Percentiles rank a stretch among this genome's conserved stretches.
phyloP scores from a whole-genome alignment of 2,113 vertebrate species.

The Catharus fuscescens region DNA sequence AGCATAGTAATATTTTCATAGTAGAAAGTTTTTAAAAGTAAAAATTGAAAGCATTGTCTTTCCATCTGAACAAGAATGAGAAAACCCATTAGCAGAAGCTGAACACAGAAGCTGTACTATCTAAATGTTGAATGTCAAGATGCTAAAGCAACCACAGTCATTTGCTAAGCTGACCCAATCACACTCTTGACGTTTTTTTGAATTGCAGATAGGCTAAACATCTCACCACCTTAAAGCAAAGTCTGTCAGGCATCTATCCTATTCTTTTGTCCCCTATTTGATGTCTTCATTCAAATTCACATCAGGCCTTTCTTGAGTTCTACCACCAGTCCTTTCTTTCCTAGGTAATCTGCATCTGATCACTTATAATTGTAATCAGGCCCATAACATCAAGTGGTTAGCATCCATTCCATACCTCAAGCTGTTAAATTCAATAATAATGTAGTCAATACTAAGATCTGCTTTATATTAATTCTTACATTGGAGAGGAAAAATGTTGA shows the following conservation, averaged over 20 bases:
- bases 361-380: background rate
- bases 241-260: background rate
- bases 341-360: background rate
- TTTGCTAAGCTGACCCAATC: background rate
- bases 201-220: background rate
- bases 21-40: background rate
- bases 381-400: background rate
- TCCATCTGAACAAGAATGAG: background rate
- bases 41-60: background rate
- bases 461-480: background rate
- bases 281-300: background rate
- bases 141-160: background rate
- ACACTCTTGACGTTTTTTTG: background rate
- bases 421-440: background rate
- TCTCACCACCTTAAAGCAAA: background rate
- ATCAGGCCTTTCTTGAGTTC: background rate
- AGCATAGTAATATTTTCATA: background rate
- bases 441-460: background rate
- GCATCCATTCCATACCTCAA: background rate
- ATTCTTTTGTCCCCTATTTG: background rate
- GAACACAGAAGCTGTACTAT: background rate
- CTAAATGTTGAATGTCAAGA: background rate
- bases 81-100: background rate
- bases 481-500: background rate
- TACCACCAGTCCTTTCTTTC: background rate